These are phyloP conservation scores for Mesopsocus fuscifrons DNA, from an alignment of 2,888 invertebrate species.

Conservation along the genomic window DNA sequence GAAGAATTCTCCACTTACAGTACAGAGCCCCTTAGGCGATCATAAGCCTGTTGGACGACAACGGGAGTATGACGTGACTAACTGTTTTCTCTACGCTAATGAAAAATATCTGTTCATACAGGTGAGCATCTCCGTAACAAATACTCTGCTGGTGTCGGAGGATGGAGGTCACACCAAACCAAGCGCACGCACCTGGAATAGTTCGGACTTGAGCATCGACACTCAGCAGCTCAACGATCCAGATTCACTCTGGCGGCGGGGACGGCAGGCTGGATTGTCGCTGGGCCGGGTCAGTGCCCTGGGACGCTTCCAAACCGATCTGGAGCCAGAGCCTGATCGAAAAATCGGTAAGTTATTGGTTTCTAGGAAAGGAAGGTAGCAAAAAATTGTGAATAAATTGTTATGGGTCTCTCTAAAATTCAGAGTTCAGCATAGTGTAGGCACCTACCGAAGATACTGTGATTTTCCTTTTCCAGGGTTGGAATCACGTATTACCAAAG, in stretches of 20 bases:
- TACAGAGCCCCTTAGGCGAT: too few relatives aligned
- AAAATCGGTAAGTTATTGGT: slow-evolving; percentile 26
- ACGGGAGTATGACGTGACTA: too few relatives aligned
- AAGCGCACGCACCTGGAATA: slow-evolving; percentile 7
- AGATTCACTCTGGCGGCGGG: slow-evolving; percentile 71
- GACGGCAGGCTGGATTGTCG: slow-evolving; percentile 51
- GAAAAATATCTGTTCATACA: too few relatives aligned
- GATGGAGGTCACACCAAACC: slow-evolving; percentile 23
- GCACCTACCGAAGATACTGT: too few relatives aligned
- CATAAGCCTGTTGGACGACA: too few relatives aligned
- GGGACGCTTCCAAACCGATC: slow-evolving; percentile 81
- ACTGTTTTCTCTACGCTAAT: too few relatives aligned
- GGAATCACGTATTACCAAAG: slow-evolving; percentile 34
- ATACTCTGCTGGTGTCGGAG: slow-evolving; percentile 59
- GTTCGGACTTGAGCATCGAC: slow-evolving; percentile 50
- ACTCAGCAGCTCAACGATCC: slow-evolving; percentile 68
- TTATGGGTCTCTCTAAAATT: too few relatives aligned
- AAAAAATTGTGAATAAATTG: too few relatives aligned
- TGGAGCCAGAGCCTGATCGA: slow-evolving; percentile 54
- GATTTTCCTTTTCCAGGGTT: too few relatives aligned
- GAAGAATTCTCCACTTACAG: too few relatives aligned
- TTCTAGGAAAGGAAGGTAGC: too few relatives aligned
- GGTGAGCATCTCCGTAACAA: slow-evolving; percentile 47
- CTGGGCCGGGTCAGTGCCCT: slow-evolving; percentile 74
- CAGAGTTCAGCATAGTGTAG: too few relatives aligned